Conservation (phyloP, 1,140 invertebrate species). For the Ylistrum balloti region DNA sequence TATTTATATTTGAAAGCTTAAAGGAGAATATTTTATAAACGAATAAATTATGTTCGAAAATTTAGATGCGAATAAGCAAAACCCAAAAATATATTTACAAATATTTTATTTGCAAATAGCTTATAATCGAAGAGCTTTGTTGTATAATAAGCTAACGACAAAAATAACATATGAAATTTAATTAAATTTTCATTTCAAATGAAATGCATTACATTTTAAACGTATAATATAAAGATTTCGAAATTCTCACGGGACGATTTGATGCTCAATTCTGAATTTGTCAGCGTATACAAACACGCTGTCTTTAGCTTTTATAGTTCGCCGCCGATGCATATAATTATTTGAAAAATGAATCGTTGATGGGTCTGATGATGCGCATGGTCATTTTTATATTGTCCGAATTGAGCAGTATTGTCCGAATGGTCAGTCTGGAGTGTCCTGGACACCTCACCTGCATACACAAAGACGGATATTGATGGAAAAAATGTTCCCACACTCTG, state of each 20-base stretch:
- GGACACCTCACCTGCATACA: conserved; percentile 37
- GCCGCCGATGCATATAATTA: conserved; percentile 22
- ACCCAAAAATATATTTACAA: too few relatives aligned
- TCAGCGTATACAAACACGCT: neutral
- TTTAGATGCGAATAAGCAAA: too few relatives aligned
- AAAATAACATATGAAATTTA: too few relatives aligned
- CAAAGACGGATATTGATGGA: conserved; percentile 6
- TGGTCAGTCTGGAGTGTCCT: conserved; percentile 23
- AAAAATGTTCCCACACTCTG: conserved; percentile 28
- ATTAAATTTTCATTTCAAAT: too few relatives aligned
- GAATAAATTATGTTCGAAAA: too few relatives aligned
- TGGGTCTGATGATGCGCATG: conserved; percentile 37
- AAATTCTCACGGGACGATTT: conserved; percentile 6
- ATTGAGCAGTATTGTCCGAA: neutral
- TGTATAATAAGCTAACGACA: too few relatives aligned
- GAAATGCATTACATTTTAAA: neutral
- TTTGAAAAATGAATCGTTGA: conserved; percentile 36
- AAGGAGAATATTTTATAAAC: too few relatives aligned
- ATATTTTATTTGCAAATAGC: too few relatives aligned
- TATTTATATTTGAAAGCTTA: too few relatives aligned
- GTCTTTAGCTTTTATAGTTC: neutral
- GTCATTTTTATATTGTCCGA: conserved; percentile 39
- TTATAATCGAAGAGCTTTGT: too few relatives aligned
- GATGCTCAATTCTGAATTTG: conserved; percentile 34
- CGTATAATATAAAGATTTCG: neutral